Percentiles rank a stretch among this genome's conserved stretches.
Evolutionary conservation across 2,797 vertebrate genomes (phyloP).

Genomic region (Sparus aurata): DNA sequence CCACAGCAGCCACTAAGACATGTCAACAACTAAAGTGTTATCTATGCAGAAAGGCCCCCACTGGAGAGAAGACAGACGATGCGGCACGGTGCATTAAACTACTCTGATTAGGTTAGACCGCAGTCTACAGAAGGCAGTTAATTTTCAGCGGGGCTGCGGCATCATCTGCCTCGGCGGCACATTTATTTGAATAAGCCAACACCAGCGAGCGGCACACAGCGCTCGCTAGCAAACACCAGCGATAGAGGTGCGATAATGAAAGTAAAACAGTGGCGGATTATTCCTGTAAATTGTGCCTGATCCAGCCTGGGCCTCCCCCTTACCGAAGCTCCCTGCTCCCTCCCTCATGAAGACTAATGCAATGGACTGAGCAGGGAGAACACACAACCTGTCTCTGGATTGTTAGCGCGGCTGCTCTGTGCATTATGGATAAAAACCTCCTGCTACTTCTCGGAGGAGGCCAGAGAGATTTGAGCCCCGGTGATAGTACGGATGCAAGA

Average conservation of each 20-base stretch:
- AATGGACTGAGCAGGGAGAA: conserved; percentile 57
- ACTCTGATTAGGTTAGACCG: conserved; percentile 72
- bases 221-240: conserved; percentile 55
- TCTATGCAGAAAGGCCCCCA: conserved; percentile 39
- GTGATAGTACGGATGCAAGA: conserved; percentile 14
- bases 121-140: conserved; percentile 70
- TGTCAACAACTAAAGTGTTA: conserved; percentile 36
- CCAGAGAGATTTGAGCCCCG: conserved; percentile 13
- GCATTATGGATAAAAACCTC: conserved; percentile 50
- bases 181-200: conserved; percentile 76
- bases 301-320: conserved; percentile 37
- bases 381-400: conserved; percentile 41
- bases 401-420: conserved; percentile 26
- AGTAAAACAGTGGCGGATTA: conserved; percentile 76
- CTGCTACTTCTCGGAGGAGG: conserved; percentile 28
- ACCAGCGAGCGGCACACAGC: conserved; percentile 62
- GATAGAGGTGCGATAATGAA: conserved; percentile 69
- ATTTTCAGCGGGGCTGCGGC: conserved; percentile 63
- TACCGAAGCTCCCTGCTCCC: conserved; percentile 37
- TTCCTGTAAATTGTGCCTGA: conserved; percentile 71
- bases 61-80: conserved; percentile 47
- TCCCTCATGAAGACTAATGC: conserved; percentile 53
- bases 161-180: conserved; percentile 57
- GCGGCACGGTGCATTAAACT: conserved; percentile 54
- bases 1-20: conserved; percentile 15